Percentiles rank a stretch among this genome's conserved stretches.
Evolutionary conservation across 2,113 vertebrate species (phyloP).

Genomic region (Coptodon rendalli): DNA sequence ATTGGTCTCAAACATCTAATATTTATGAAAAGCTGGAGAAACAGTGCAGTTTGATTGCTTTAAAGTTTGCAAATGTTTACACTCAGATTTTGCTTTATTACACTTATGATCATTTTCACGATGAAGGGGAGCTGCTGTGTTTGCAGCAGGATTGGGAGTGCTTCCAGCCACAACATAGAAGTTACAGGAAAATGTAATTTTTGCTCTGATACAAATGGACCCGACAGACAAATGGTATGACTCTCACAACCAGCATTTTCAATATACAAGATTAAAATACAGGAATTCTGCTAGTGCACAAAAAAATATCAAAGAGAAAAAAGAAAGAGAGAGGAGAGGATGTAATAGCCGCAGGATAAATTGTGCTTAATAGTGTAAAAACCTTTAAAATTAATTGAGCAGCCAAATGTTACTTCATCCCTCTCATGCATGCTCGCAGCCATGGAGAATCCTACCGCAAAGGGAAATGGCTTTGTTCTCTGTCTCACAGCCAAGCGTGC

Average conservation of each 20-base stretch:
- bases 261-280: slow-evolving; percentile 27
- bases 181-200: not conserved
- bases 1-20: not conserved
- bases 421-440: slow-evolving; percentile 21
- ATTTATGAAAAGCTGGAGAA: not conserved
- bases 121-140: not conserved
- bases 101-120: not conserved
- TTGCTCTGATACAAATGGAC: not conserved
- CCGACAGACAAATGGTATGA: not conserved
- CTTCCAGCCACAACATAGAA: not conserved
- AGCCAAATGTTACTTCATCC: slow-evolving; percentile 49
- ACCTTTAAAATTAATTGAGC: slow-evolving; percentile 64
- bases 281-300: slow-evolving; percentile 18
- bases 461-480: slow-evolving; percentile 30
- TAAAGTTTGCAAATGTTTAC: not conserved
- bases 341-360: slow-evolving; percentile 50
- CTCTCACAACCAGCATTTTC: not conserved
- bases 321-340: not conserved
- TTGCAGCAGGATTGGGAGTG: not conserved
- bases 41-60: not conserved
- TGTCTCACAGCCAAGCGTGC: not conserved
- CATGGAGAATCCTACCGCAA: slow-evolving; percentile 1
- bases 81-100: not conserved
- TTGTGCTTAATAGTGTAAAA: slow-evolving; percentile 60
- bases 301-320: slow-evolving; percentile 45